phyloP scores from a whole-genome alignment of 2,888 invertebrate species.

The Chaetoderma sp. region DNA sequence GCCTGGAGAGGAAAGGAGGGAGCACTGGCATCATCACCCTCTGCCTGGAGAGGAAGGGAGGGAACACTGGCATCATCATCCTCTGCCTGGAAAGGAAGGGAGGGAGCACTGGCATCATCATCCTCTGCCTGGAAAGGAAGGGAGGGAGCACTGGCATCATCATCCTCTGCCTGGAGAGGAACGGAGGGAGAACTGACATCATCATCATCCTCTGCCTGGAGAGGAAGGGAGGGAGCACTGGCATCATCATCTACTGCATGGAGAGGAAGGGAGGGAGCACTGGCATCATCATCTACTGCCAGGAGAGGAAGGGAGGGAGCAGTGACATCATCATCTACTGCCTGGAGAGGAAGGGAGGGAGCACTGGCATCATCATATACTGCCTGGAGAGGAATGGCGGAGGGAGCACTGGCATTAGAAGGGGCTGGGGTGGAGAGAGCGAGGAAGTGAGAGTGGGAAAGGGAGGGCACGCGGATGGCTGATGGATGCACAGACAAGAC shows the following conservation, averaged over 20 bases:
- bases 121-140: neutral
- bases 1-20: too few species aligned
- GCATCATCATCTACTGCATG: neutral
- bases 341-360: neutral
- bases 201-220: too few species aligned
- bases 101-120: conserved; percentile 2
- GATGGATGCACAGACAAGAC: neutral
- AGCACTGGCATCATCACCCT: too few species aligned
- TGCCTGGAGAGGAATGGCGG: neutral
- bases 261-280: neutral
- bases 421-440: neutral
- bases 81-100: conserved; percentile 41
- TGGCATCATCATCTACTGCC: neutral
- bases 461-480: neutral
- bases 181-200: neutral
- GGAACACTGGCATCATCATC: too few species aligned
- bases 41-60: too few species aligned
- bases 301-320: neutral
- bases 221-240: neutral
- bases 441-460: neutral
- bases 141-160: too few species aligned
- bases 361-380: neutral
- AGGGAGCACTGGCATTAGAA: neutral
- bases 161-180: too few species aligned
- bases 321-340: neutral